phyloP scores from a whole-genome alignment of 2,888 invertebrate species.

The Nebria salina region DNA sequence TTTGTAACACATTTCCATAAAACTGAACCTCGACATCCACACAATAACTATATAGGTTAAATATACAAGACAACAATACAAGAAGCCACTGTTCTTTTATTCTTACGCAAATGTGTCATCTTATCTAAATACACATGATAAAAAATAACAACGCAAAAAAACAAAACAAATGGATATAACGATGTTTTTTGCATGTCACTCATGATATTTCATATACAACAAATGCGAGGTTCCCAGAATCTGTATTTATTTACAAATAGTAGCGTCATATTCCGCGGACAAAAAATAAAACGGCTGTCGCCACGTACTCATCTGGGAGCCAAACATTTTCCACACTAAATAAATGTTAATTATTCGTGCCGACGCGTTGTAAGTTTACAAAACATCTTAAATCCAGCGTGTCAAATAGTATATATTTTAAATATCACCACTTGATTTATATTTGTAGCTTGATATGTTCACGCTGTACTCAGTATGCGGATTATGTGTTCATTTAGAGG shows the following conservation, averaged over 20 bases:
- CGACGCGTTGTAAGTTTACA: conserved; percentile 8
- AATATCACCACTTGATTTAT: conserved; percentile 13
- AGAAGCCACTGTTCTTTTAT: neutral
- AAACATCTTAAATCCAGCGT: conserved; percentile 17
- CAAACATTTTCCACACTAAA: conserved; percentile 5
- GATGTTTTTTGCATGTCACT: conserved; percentile 9
- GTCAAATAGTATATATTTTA: conserved; percentile 9
- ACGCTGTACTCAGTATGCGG: neutral
- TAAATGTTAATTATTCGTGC: conserved; percentile 36
- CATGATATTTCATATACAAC: neutral
- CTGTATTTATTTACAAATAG: conserved; percentile 16
- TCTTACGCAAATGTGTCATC: neutral
- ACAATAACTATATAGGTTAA: neutral
- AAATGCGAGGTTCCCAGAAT: conserved; percentile 7
- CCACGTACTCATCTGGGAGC: conserved; percentile 25
- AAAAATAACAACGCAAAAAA: neutral
- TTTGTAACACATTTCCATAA: no score
- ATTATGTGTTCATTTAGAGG: conserved; percentile 11
- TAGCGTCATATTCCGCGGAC: conserved; percentile 10
- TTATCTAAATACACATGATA: neutral
- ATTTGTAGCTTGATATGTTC: neutral
- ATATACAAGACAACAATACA: neutral
- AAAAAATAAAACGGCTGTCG: conserved; percentile 37
- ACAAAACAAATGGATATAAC: conserved; percentile 8
- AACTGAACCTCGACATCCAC: no score